Evolutionary conservation across 1,140 invertebrate genomes (phyloP).

Genomic region (Drosophila saltans): DNA sequence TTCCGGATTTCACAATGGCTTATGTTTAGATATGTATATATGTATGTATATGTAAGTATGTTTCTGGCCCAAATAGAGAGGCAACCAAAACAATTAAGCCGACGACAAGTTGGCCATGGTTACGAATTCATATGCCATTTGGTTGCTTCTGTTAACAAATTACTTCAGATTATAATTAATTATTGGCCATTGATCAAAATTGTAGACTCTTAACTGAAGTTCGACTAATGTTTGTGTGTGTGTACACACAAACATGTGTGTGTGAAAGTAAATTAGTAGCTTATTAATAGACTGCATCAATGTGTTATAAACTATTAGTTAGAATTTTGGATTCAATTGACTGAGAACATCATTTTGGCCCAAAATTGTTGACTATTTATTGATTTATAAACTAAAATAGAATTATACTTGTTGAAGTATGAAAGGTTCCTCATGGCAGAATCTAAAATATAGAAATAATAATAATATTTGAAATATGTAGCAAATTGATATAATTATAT

Average conservation of each 20-base stretch:
- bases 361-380: neutral
- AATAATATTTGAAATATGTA: too few species aligned
- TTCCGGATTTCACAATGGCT: constrained; percentile 74
- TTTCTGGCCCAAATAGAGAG: constrained; percentile 32
- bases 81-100: constrained; percentile 48
- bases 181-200: constrained; percentile 41
- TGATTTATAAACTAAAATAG: neutral
- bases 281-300: constrained; percentile 14
- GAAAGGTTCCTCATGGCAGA: too few species aligned
- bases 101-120: constrained; percentile 44
- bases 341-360: neutral
- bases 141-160: constrained; percentile 28
- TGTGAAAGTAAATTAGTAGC: constrained; percentile 9
- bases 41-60: constrained; percentile 51
- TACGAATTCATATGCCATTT: constrained; percentile 44
- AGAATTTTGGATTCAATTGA: too few species aligned
- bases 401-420: neutral
- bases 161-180: constrained; percentile 51
- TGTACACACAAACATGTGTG: too few species aligned
- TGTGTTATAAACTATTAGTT: constrained; percentile 1
- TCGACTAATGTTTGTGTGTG: neutral
- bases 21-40: constrained; percentile 66
- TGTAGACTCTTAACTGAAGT: neutral
- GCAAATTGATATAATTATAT: too few species aligned
- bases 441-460: too few species aligned